Percentiles rank a stretch among this genome's conserved stretches.
Evolutionary conservation across 2,888 invertebrate genomes (phyloP).

Genomic region (Eremobia ochroleuca): DNA sequence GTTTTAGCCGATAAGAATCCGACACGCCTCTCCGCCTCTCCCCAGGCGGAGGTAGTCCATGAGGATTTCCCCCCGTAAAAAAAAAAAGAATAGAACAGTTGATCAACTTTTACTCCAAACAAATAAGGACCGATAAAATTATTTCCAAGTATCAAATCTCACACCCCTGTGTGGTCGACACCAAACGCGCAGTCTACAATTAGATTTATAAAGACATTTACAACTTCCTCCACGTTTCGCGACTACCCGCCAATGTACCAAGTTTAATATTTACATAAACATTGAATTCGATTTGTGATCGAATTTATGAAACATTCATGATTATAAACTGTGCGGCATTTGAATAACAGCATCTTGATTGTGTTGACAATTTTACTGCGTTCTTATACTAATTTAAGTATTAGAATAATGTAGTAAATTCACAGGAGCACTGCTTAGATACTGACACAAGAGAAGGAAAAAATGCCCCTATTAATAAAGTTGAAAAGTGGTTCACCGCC

Average conservation of each 20-base stretch:
- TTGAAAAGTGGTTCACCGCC: not conserved
- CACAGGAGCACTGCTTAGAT: not conserved
- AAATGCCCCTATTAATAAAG: not conserved
- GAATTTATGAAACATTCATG: constrained; percentile 62
- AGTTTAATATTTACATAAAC: constrained; percentile 68
- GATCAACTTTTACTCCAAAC: not conserved
- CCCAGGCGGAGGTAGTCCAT: too few relatives aligned
- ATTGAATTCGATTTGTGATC: constrained; percentile 66
- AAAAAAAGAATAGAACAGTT: too few relatives aligned
- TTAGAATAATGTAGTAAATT: not conserved
- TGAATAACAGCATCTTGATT: constrained; percentile 49
- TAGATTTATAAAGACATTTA: constrained; percentile 69
- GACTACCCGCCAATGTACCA: constrained; percentile 58
- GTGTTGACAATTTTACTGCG: constrained; percentile 44
- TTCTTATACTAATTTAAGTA: constrained; percentile 10
- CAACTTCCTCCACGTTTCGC: constrained; percentile 62
- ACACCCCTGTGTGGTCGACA: constrained; percentile 12
- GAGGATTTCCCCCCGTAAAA: too few relatives aligned
- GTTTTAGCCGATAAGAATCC: too few relatives aligned
- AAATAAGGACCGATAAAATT: not conserved
- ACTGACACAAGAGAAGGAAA: not conserved
- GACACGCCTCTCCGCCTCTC: too few relatives aligned
- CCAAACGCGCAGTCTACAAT: constrained; percentile 7
- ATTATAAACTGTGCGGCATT: constrained; percentile 48
- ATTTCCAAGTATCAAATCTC: constrained; percentile 13